Evolutionary conservation across 1,140 invertebrate genomes (phyloP).

Genomic region (Platorchestia sp.): DNA sequence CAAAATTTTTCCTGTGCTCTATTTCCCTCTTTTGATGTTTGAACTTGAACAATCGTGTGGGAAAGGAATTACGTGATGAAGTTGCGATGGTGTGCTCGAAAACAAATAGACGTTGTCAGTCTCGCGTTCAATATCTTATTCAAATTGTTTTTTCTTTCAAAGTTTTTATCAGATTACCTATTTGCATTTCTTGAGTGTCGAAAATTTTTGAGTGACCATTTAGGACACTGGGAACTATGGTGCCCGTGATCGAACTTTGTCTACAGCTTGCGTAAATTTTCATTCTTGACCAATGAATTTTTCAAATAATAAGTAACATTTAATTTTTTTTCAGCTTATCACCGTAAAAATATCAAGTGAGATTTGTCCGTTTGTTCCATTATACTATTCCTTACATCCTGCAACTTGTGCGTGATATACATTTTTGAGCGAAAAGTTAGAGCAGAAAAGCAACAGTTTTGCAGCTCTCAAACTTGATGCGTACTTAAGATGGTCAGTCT

Average conservation of each 20-base stretch:
- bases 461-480: no score
- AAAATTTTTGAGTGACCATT: background rate
- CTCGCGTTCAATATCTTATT: background rate
- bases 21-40: background rate
- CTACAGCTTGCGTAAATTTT: background rate
- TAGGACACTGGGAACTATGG: no score
- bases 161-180: background rate
- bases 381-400: background rate
- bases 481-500: no score
- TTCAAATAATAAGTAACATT: background rate
- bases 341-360: background rate
- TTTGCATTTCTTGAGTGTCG: background rate
- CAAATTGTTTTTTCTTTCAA: background rate
- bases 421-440: background rate
- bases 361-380: background rate
- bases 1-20: background rate
- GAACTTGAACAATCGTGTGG: background rate
- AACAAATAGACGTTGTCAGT: background rate
- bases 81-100: background rate
- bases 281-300: background rate
- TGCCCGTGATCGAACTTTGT: background rate
- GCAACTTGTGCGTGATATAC: background rate
- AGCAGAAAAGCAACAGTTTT: background rate
- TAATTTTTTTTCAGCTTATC: background rate
- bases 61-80: background rate